phyloP scores from a whole-genome alignment of 2,888 invertebrate genomes.

The Diloba caeruleocephala region DNA sequence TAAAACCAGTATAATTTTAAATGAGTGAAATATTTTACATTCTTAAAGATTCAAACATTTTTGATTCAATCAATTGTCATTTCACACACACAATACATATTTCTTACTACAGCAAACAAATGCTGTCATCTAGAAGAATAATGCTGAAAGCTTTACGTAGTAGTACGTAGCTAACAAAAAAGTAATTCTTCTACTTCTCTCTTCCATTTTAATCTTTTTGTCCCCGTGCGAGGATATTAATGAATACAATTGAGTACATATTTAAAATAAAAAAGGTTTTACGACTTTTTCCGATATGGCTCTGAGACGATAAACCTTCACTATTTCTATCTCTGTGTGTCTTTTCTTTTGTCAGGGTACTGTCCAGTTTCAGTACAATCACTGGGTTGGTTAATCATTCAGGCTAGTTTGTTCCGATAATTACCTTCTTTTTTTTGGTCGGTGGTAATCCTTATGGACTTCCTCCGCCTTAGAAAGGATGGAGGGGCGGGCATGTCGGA shows the following conservation, averaged over 20 bases:
- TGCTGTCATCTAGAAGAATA: conserved; percentile 16
- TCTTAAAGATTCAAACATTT: too few relatives aligned
- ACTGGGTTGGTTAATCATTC: background rate
- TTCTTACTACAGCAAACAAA: conserved; percentile 16
- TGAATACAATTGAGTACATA: conserved; percentile 13
- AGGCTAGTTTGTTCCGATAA: too few relatives aligned
- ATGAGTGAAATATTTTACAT: too few relatives aligned
- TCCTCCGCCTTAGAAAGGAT: too few relatives aligned
- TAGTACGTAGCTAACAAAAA: conserved; percentile 27
- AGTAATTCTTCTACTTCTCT: conserved; percentile 29
- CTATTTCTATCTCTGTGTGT: too few relatives aligned
- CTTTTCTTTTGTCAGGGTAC: background rate
- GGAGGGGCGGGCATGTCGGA: too few relatives aligned
- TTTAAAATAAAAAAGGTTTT: conserved; percentile 7
- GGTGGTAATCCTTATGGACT: too few relatives aligned
- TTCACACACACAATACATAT: background rate
- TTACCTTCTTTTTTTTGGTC: too few relatives aligned
- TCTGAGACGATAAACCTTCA: background rate
- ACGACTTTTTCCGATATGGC: background rate
- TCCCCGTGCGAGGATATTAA: conserved; percentile 26
- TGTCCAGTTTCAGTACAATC: background rate
- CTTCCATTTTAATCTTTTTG: conserved; percentile 28
- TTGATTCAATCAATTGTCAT: conserved; percentile 2
- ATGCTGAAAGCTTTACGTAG: conserved; percentile 23
- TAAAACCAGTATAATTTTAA: too few relatives aligned